Conservation (phyloP, 2,888 invertebrate species). For the Megaustenia siamemsis region DNA sequence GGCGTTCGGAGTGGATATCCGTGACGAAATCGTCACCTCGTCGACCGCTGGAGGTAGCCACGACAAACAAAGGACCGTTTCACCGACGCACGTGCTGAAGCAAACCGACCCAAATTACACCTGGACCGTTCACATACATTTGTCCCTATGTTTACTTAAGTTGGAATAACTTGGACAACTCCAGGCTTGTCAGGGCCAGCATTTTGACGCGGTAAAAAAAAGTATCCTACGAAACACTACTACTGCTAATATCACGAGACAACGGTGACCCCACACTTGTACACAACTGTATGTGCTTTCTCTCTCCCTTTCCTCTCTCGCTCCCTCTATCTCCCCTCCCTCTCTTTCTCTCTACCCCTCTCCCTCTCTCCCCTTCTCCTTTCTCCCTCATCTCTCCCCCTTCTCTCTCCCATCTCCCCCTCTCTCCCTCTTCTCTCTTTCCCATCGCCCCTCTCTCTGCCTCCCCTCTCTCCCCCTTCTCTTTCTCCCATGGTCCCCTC, state of each 20-base stretch:
- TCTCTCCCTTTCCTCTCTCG: neutral
- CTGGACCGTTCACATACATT: neutral
- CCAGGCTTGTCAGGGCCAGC: constrained; percentile 9
- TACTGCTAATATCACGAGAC: no score
- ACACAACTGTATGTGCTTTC: neutral
- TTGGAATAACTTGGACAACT: neutral
- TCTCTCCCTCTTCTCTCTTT: constrained; percentile 26
- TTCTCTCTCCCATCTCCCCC: constrained; percentile 28
- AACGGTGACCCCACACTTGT: no score
- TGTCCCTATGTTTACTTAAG: neutral
- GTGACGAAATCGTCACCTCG: no score
- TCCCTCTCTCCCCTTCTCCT: neutral
- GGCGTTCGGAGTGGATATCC: no score
- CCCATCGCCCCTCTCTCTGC: no score
- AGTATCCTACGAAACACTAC: no score
- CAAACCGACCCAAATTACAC: neutral
- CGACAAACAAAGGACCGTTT: no score
- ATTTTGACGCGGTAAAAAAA: no score
- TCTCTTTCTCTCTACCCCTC: constrained; percentile 21
- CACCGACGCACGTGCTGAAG: neutral
- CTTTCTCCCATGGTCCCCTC: neutral
- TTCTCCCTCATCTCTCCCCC: constrained; percentile 24
- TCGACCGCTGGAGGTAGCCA: no score
- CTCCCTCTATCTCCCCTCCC: neutral
- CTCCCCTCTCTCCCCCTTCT: neutral